Percentiles rank a stretch among this genome's conserved stretches.
phyloP scores from a whole-genome alignment of 2,797 vertebrate species.

The Lepilemur septentrionalis region DNA sequence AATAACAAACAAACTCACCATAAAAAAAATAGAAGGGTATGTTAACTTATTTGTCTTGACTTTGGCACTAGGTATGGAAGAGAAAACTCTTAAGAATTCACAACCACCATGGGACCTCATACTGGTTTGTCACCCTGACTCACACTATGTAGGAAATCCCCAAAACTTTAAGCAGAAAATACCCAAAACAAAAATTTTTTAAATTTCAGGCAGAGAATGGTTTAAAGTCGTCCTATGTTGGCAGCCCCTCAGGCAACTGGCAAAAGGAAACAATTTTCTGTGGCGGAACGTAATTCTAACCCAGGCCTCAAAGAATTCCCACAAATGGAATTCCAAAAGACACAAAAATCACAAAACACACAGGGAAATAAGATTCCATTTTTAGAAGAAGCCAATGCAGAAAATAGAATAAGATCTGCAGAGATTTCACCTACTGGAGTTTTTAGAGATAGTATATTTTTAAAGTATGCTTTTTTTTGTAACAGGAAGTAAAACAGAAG shows the following conservation, averaged over 20 bases:
- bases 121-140: neutral
- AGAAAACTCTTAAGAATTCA: neutral
- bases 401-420: neutral
- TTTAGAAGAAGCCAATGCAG: neutral
- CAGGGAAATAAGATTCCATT: neutral
- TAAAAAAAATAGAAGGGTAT: neutral
- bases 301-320: neutral
- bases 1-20: neutral
- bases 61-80: too few relatives aligned
- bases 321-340: neutral
- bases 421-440: neutral
- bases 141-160: neutral
- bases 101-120: neutral
- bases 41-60: neutral
- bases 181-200: neutral
- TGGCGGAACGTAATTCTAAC: neutral
- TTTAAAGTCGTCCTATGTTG: neutral
- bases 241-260: neutral
- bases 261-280: neutral
- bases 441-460: neutral
- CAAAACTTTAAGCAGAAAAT: constrained; percentile 3
- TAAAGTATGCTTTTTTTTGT: neutral
- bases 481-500: neutral
- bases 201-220: neutral
- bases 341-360: neutral